phyloP scores from a whole-genome alignment of 2,888 invertebrate genomes.

The Mythimna lalbum region DNA sequence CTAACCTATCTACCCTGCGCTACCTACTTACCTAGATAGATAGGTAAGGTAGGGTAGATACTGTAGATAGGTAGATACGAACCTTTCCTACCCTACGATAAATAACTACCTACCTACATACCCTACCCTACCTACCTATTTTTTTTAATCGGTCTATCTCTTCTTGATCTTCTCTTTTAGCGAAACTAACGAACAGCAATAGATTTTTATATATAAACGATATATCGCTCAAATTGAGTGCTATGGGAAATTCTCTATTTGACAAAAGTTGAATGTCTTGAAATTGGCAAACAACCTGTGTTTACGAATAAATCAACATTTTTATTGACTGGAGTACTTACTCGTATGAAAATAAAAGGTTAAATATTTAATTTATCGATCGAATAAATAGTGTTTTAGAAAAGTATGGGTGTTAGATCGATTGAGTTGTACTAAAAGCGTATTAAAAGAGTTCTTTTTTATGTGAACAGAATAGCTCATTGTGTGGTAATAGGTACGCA shows the following conservation, averaged over 20 bases:
- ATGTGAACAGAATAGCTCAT: constrained; percentile 1
- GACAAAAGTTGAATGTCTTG: constrained; percentile 16
- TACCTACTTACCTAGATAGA: no score
- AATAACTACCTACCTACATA: no score
- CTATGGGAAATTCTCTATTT: constrained; percentile 44
- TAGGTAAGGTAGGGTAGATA: no score
- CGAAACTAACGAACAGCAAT: no score
- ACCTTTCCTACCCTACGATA: no score
- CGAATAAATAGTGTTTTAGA: constrained; percentile 23
- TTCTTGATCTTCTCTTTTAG: no score
- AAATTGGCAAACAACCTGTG: constrained; percentile 34
- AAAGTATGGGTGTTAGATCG: constrained; percentile 28
- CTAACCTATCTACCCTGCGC: no score
- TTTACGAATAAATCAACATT: constrained; percentile 25
- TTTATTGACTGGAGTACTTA: constrained; percentile 45
- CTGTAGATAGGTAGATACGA: no score
- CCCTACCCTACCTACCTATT: no score
- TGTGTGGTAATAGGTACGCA: constrained; percentile 16
- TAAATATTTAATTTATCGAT: constrained; percentile 40
- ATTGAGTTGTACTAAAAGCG: constrained; percentile 11
- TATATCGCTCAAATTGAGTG: constrained; percentile 26
- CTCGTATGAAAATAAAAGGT: constrained; percentile 16
- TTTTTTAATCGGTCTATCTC: no score
- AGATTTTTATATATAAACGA: no score
- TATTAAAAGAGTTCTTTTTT: constrained; percentile 4